These are phyloP conservation scores for Pocillopora verrucosa DNA, from an alignment of 64 coral and sea anemone species.

Conservation along the genomic window DNA sequence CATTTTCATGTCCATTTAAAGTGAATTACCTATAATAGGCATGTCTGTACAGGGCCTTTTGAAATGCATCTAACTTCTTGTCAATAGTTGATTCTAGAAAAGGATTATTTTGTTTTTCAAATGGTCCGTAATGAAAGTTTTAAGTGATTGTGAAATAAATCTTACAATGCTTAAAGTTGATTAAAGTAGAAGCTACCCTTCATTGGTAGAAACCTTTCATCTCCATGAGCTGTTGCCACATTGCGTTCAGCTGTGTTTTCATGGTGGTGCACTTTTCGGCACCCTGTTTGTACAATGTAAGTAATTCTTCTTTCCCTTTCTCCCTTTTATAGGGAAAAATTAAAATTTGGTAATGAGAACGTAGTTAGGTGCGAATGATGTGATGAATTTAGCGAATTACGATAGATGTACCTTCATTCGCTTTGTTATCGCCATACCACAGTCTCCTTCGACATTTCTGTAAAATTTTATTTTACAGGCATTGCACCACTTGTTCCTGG, in stretches of 20 bases:
- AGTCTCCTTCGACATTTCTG: background rate
- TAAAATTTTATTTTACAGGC: background rate
- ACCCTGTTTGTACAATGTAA: background rate
- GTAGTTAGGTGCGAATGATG: too few species aligned
- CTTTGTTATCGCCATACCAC: background rate
- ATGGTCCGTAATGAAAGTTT: background rate
- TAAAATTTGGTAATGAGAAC: too few species aligned
- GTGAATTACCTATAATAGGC: background rate
- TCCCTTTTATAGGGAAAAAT: too few species aligned
- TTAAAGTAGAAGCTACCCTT: background rate
- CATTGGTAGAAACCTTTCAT: background rate
- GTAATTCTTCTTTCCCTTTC: background rate
- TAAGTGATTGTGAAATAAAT: background rate
- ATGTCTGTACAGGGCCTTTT: background rate
- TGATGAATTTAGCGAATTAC: too few species aligned
- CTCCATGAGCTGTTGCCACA: background rate
- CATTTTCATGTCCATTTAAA: background rate
- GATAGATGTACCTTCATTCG: background rate
- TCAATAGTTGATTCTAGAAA: constrained; percentile 1
- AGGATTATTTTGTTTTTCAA: background rate
- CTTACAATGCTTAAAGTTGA: background rate
- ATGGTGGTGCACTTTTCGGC: background rate
- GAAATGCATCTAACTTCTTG: background rate
- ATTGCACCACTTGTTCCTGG: background rate
- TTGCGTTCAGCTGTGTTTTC: background rate